phyloP scores from a whole-genome alignment of 2,113 vertebrate genomes.

The Oxyruncus cristatus region DNA sequence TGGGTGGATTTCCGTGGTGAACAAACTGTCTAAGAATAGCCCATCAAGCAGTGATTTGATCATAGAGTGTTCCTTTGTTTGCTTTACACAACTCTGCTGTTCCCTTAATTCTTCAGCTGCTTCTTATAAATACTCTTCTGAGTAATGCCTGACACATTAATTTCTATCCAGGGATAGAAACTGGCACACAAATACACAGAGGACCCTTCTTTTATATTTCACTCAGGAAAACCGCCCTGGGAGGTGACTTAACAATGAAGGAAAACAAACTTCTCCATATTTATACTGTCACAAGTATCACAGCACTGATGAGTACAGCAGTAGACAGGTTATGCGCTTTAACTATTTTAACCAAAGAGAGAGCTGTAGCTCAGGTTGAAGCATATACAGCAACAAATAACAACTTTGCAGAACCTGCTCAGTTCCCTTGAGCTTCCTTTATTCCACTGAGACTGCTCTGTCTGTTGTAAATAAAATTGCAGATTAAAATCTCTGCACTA shows the following conservation, averaged over 20 bases:
- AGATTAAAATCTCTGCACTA: background rate
- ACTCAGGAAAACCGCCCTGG: background rate
- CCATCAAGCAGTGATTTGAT: background rate
- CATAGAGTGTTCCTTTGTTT: background rate
- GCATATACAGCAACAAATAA: background rate
- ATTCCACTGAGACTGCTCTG: background rate
- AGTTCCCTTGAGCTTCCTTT: background rate
- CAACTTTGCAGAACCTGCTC: background rate
- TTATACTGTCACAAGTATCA: background rate
- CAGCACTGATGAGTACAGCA: background rate
- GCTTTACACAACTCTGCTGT: background rate
- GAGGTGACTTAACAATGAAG: background rate
- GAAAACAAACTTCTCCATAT: background rate
- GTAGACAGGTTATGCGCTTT: background rate
- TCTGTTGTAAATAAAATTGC: conserved; percentile 4
- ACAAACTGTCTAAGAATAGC: background rate
- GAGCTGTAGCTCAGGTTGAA: background rate
- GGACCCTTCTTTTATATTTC: background rate
- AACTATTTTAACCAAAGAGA: background rate
- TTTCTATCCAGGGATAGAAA: conserved; percentile 20
- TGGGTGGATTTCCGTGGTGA: background rate
- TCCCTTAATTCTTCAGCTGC: conserved; percentile 16
- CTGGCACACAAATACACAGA: background rate
- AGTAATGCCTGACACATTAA: conserved; percentile 4
- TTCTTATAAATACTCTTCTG: conserved; percentile 13